These are phyloP conservation scores for Ephestia elutella DNA, from an alignment of 1,140 invertebrate species.

Conservation along the genomic window DNA sequence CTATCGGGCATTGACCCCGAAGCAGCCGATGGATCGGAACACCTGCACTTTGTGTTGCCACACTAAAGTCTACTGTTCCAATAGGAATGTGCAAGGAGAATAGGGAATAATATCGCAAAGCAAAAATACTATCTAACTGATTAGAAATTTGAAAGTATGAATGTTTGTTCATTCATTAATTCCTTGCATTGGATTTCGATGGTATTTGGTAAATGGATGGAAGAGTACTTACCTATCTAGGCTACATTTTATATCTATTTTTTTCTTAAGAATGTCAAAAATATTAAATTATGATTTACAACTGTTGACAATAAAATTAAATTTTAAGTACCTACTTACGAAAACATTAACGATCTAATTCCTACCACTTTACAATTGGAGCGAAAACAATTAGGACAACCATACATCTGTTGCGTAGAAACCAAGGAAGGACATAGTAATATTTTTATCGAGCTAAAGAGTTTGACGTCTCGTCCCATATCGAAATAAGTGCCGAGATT, in stretches of 20 bases:
- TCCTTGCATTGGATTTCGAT: too few species aligned
- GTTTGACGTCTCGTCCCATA: not conserved
- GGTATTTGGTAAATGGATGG: too few species aligned
- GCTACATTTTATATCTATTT: too few species aligned
- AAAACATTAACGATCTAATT: not conserved
- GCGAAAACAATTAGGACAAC: not conserved
- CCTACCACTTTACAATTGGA: not conserved
- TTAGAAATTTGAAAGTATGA: too few species aligned
- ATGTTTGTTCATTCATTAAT: too few species aligned
- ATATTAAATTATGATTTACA: too few species aligned
- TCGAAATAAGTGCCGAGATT: conserved; percentile 7
- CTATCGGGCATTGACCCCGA: conserved; percentile 3
- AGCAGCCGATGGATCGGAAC: not conserved
- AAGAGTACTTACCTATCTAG: too few species aligned
- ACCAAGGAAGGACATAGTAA: not conserved
- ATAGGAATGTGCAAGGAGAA: not conserved
- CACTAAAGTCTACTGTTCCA: not conserved
- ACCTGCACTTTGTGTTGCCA: not conserved
- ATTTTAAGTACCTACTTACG: too few species aligned
- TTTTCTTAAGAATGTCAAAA: too few species aligned
- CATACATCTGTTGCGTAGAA: not conserved
- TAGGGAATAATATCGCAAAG: too few species aligned
- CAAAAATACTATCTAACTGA: too few species aligned
- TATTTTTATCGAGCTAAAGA: not conserved
- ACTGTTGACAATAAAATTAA: too few species aligned